Evolutionary conservation across 2,113 vertebrate genomes (phyloP), one percentile per base, ranked within the genome.

Genomic region (Gila orcuttii): DNA sequence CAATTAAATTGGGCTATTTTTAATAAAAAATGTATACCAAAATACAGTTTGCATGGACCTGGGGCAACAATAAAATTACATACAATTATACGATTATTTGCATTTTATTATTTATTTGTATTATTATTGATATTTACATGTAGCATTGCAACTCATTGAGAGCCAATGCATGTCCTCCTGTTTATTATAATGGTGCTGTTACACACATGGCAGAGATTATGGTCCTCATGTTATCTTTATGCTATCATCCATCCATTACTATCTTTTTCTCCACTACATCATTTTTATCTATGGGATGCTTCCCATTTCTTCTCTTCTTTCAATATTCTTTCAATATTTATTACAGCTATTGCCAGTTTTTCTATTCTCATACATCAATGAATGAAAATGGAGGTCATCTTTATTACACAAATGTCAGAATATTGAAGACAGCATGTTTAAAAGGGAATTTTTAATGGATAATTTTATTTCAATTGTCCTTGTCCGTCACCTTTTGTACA

Each of bases 311-410:
- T 9, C 19, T 39, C 33, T 62, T 60, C 77, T n/a, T 79, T 79
- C 55, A 36, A n/a, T 39, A 17, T 62, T 60, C 77, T n/a, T 79
- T 79, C 55, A 36, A n/a, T 39, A 17, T n/a, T n/a, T n/a, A 83
- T 68, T 52, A 28, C 23, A 15, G 23, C 12, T 71, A 55, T 45
- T 52, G 42, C 73, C 21, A 25, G 11, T 42, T 10, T 86, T 86
- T 66, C 71, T 28, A 47, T 86, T 82, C 36, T 66, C 36, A 36
- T 50, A 80, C 74, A 59, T 52, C 52, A 69, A 66, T 79, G 79
- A 88, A 88, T 86, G 75, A 82, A 82, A 84, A 74, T 86, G 28
- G 52, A 33, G 79, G 57, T 68, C 17, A 75, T 71, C n/a, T 82
- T 79, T 47, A 80, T 66, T 47, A 81, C 57, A 39, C 68, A 79